A percentile compares a stretch with the other conserved stretches of the same genome.
Evolutionary conservation across 37 sponge, comb jelly and placozoan species (phyloP).

Genomic region (Corticium candelabrum): DNA sequence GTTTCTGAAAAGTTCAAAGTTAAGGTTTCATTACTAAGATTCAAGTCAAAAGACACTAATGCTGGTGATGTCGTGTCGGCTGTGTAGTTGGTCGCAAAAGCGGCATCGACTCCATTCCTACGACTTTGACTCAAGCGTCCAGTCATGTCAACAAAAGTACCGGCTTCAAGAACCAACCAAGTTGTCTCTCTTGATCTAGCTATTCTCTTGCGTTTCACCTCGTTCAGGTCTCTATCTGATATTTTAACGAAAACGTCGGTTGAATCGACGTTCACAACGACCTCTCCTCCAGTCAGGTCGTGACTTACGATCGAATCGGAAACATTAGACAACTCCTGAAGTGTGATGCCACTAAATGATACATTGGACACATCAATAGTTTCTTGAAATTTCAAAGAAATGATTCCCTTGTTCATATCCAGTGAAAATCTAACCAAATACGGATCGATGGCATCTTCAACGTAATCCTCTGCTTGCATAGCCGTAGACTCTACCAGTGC

Average conservation of each 20-base stretch:
- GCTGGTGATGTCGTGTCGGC: constrained; percentile 32
- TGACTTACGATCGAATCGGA: constrained; percentile 20
- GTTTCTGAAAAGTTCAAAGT: constrained; percentile 67
- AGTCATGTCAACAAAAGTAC: constrained; percentile 59
- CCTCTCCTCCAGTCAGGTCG: constrained; percentile 53
- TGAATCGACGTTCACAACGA: constrained; percentile 39
- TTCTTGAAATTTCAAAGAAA: constrained; percentile 63
- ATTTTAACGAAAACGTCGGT: background rate
- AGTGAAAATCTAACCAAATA: constrained; percentile 58
- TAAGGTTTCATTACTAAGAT: constrained; percentile 47
- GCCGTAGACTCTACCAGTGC: constrained; percentile 21
- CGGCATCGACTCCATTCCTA: constrained; percentile 35
- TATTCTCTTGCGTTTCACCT: constrained; percentile 60
- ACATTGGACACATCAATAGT: constrained; percentile 66
- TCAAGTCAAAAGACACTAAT: constrained; percentile 46
- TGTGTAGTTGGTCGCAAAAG: constrained; percentile 16
- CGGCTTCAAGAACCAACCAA: constrained; percentile 28
- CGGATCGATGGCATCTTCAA: constrained; percentile 66
- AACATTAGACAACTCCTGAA: constrained; percentile 60
- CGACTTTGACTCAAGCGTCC: constrained; percentile 41
- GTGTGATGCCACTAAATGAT: constrained; percentile 57
- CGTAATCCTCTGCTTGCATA: constrained; percentile 38
- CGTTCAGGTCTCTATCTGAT: constrained; percentile 47
- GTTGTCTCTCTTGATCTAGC: constrained; percentile 21
- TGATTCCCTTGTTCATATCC: constrained; percentile 64